These are phyloP conservation scores for Neoscelio sp. DNA, from an alignment of 2,888 invertebrate species.

Conservation along the genomic window DNA sequence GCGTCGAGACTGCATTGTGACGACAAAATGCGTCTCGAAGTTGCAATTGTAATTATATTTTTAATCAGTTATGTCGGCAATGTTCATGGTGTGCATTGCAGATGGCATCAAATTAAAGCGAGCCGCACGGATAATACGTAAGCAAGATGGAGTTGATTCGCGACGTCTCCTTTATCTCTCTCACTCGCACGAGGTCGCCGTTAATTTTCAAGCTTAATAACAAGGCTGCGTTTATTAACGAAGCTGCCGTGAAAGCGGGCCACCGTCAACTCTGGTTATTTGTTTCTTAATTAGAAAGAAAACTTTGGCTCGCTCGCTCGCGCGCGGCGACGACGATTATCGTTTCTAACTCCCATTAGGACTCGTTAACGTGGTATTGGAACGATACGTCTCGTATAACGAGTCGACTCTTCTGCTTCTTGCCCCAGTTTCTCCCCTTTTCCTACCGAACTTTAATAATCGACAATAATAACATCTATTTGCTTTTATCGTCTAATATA, in stretches of 20 bases:
- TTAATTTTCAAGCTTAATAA: constrained; percentile 80
- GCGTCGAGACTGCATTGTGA: constrained; percentile 21
- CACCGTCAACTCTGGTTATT: constrained; percentile 75
- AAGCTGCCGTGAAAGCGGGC: constrained; percentile 78
- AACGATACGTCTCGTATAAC: constrained; percentile 78
- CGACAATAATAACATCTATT: constrained; percentile 67
- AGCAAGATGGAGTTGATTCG: constrained; percentile 68
- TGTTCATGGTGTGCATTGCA: constrained; percentile 62
- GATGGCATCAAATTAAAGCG: constrained; percentile 66
- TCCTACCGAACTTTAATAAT: constrained; percentile 61
- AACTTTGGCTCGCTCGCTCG: constrained; percentile 78
- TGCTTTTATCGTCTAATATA: constrained; percentile 63
- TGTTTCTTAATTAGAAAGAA: constrained; percentile 82
- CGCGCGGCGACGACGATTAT: constrained; percentile 78
- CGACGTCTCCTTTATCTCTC: constrained; percentile 69
- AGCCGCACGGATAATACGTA: constrained; percentile 65
- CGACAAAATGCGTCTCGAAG: constrained; percentile 34
- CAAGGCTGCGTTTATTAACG: constrained; percentile 77
- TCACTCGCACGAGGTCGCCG: constrained; percentile 74
- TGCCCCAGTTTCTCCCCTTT: constrained; percentile 59
- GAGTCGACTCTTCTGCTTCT: constrained; percentile 64
- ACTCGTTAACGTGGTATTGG: constrained; percentile 82
- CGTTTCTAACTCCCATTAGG: constrained; percentile 82
- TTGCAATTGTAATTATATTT: constrained; percentile 65
- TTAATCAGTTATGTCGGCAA: constrained; percentile 64